Evolutionary conservation across 2,113 vertebrate genomes (phyloP), one percentile per base, ranked within the genome.

Genomic region (Oncorhynchus gorbuscha): DNA sequence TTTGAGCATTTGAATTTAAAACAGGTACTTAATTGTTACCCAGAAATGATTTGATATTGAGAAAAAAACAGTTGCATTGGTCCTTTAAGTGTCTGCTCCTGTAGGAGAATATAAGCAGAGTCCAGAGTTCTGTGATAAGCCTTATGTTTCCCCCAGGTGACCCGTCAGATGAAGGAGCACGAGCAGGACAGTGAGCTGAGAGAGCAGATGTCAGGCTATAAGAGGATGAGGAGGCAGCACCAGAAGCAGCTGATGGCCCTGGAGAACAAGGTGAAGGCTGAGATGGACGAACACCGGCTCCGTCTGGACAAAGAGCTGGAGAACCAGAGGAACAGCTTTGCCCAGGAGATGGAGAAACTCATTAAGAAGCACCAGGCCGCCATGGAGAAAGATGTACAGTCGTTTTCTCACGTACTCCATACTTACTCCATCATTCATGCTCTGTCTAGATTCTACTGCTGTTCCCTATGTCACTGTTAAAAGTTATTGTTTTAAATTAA

Each of bases 291-390:
- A 85, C 97, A 99, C 86, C 94, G 97, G 79, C 96, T 99, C 18
- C 94, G 97, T 71, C 94, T 99, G 88, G 98, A 99, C 93, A 99
- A 99, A 92, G 98, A 99, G 89, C 94, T 99, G 55, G 98, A 99
- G 93, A 98, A 95, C 64, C 98, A 99, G 79, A 95, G 97, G 81
- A 99, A 96, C 82, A 97, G 94, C 89, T 99, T 98, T 76, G 95
- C 95, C 75, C 95, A 96, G 74, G 98, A 99, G 92, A 96, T 99
- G 97, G 98, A 99, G 84, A 99, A 99, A 89, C 95, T 99, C 73
- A 90, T 98, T 83, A 99, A 99, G 90, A 99, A 99, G 90, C 97
- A 99, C 84, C 96, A 96, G 87, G 95, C 93, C 28, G 93, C 97
- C 79, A 95, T 99, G 95, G 98, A 99, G 85, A 99, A 99, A 95